Conservation (phyloP, 2,888 invertebrate species). For the Aphrophora alni region DNA sequence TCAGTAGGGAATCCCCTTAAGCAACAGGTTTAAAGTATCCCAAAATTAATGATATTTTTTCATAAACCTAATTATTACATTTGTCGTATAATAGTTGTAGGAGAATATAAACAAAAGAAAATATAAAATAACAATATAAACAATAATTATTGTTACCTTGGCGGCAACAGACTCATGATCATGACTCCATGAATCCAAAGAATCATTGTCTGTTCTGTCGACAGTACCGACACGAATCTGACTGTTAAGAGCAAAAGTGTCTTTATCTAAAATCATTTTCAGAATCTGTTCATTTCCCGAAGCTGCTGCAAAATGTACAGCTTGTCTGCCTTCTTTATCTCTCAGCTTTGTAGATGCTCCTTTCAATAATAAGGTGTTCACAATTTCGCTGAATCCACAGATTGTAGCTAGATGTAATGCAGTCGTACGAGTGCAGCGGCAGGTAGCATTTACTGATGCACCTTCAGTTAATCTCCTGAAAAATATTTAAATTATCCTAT, state of each 20-base stretch:
- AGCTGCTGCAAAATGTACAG: constrained; percentile 62
- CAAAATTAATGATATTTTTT: too few species aligned
- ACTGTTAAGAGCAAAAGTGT: constrained; percentile 10
- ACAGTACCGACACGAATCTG: constrained; percentile 28
- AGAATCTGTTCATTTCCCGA: constrained; percentile 57
- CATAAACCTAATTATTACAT: too few species aligned
- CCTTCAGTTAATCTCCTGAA: constrained; percentile 53
- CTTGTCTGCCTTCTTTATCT: constrained; percentile 60
- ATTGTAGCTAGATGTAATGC: constrained; percentile 59
- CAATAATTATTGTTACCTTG: constrained; percentile 24
- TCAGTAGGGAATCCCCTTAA: too few species aligned
- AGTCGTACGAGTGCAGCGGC: constrained; percentile 59
- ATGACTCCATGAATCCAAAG: constrained; percentile 63
- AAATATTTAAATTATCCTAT: too few species aligned
- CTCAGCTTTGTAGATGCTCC: constrained; percentile 60
- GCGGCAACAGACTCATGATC: constrained; percentile 54
- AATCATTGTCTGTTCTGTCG: constrained; percentile 48
- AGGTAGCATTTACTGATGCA: constrained; percentile 62
- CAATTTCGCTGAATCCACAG: constrained; percentile 57
- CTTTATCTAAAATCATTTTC: constrained; percentile 23
- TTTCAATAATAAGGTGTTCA: constrained; percentile 57
- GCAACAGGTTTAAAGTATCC: too few species aligned
- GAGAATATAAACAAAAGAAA: too few species aligned
- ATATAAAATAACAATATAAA: too few species aligned
- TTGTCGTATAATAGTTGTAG: too few species aligned